Evolutionary conservation across 2,797 vertebrate species (phyloP).

Genomic region (Heterohyrax brucei): DNA sequence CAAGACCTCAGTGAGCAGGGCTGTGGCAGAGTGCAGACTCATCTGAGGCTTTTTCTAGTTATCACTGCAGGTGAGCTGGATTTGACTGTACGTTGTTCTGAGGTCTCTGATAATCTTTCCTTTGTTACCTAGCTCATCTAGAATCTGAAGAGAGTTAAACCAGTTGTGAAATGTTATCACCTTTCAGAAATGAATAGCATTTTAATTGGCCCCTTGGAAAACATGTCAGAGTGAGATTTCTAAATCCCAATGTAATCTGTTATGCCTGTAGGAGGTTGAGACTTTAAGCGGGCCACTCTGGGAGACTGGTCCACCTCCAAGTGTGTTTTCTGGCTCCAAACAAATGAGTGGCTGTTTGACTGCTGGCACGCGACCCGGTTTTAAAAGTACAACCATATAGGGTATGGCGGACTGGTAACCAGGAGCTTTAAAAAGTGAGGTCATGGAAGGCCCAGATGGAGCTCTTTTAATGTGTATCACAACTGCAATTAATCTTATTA

Average conservation of each 20-base stretch:
- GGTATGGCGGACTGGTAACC: constrained; percentile 87
- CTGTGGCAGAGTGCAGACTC: not conserved
- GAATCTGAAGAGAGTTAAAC: constrained; percentile 52
- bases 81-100: not conserved
- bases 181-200: constrained; percentile 69
- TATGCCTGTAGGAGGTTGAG: constrained; percentile 48
- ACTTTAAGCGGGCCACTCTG: constrained; percentile 59
- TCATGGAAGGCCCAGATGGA: constrained; percentile 87
- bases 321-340: constrained; percentile 89
- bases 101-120: not conserved
- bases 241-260: constrained; percentile 19
- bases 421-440: constrained; percentile 87
- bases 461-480: constrained; percentile 71
- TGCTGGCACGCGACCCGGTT: constrained; percentile 87
- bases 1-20: not conserved
- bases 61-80: not conserved
- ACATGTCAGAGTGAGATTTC: constrained; percentile 34
- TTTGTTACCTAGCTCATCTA: constrained; percentile 25
- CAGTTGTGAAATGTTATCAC: constrained; percentile 68
- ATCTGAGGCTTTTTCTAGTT: not conserved
- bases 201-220: constrained; percentile 77
- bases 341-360: constrained; percentile 88
- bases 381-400: constrained; percentile 90
- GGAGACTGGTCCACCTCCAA: constrained; percentile 83
- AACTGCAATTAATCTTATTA: constrained; percentile 84